These are phyloP conservation scores for Brenthis ino DNA, from an alignment of 2,888 invertebrate species.

Conservation along the genomic window DNA sequence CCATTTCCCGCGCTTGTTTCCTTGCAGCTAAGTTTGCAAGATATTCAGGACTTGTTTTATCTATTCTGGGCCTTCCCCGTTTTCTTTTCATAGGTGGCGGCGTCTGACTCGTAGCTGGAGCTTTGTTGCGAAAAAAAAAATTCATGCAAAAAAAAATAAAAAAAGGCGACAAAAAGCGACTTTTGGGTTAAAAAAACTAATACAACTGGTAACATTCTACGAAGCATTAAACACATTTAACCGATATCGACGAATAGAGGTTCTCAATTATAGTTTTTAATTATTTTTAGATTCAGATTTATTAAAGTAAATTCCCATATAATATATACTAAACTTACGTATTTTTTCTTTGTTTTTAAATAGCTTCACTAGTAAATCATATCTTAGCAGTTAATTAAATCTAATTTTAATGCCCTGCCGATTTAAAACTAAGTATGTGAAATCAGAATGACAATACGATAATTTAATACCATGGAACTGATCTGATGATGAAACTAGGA, in stretches of 20 bases:
- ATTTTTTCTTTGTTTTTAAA: too few species aligned
- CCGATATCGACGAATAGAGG: conserved; percentile 9
- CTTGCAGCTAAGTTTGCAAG: conserved; percentile 69
- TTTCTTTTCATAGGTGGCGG: conserved; percentile 57
- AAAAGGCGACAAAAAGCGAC: conserved; percentile 22
- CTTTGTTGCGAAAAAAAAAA: conserved; percentile 32
- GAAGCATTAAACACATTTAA: neutral
- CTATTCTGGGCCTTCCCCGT: conserved; percentile 69
- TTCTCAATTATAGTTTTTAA: conserved; percentile 2
- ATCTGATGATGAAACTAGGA: too few species aligned
- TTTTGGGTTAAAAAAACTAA: neutral
- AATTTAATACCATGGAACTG: too few species aligned
- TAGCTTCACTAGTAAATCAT: too few species aligned
- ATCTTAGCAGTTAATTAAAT: too few species aligned
- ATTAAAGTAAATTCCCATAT: neutral
- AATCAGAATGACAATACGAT: too few species aligned
- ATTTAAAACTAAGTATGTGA: too few species aligned
- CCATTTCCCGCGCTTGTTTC: conserved; percentile 70
- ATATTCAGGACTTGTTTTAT: conserved; percentile 74
- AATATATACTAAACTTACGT: too few species aligned
- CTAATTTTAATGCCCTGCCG: too few species aligned
- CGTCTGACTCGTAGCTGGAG: conserved; percentile 52
- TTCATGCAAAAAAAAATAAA: conserved; percentile 31
- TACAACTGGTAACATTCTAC: neutral
- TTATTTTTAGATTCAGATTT: neutral